These are phyloP conservation scores for Aurelia aurita complex sp. Pacific DNA, from an alignment of 30 jellyfish, hydroid and myxozoan species.

Conservation along the genomic window DNA sequence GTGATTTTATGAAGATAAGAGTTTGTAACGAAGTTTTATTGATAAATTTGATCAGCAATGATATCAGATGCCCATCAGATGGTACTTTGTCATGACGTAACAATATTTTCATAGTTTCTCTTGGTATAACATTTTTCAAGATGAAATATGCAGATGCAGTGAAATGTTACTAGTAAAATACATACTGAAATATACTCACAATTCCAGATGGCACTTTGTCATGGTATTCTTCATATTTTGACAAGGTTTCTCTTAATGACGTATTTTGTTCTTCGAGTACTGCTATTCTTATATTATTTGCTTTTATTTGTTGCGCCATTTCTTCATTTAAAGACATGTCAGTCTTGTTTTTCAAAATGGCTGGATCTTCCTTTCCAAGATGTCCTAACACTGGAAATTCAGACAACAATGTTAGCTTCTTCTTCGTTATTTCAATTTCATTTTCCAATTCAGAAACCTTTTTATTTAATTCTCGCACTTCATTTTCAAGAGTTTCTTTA, in stretches of 20 bases:
- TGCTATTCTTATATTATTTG: slow-evolving; percentile 68
- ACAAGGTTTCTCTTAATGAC: slow-evolving; percentile 50
- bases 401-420: slow-evolving; percentile 43
- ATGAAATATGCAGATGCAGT: too few relatives aligned
- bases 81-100: too few relatives aligned
- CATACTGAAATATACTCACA: slow-evolving; percentile 20
- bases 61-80: too few relatives aligned
- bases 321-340: slow-evolving; percentile 31
- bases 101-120: background rate
- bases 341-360: background rate
- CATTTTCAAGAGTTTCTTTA: slow-evolving; percentile 17
- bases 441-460: slow-evolving; percentile 26
- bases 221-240: slow-evolving; percentile 31
- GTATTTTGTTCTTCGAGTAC: slow-evolving; percentile 68
- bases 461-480: slow-evolving; percentile 23
- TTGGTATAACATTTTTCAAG: background rate
- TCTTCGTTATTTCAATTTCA: slow-evolving; percentile 18
- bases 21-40: too few relatives aligned
- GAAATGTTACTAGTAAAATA: background rate
- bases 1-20: too few relatives aligned
- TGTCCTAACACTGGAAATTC: slow-evolving; percentile 78
- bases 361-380: background rate
- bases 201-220: slow-evolving; percentile 10
- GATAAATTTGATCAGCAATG: too few relatives aligned
- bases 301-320: slow-evolving; percentile 61